Evolutionary conservation across 30 jellyfish, hydroid and myxozoan genomes (phyloP).

Genomic region (Cassiopea andromeda): DNA sequence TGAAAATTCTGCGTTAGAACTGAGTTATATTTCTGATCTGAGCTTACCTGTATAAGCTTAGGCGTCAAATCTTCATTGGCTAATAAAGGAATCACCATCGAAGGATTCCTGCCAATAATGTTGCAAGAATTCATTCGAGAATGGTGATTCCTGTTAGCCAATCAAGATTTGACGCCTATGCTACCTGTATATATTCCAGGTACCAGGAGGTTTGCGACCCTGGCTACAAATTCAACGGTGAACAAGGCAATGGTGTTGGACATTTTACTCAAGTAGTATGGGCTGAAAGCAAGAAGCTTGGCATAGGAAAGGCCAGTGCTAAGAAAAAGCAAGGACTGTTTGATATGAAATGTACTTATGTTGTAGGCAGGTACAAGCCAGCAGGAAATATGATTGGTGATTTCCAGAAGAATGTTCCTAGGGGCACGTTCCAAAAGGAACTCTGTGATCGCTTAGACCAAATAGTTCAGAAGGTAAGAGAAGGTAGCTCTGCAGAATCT

Average conservation of each 20-base stretch:
- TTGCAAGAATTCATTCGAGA: no score
- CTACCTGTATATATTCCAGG: slow-evolving; percentile 36
- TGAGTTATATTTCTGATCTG: no score
- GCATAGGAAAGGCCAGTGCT: slow-evolving; percentile 82
- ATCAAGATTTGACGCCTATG: not conserved
- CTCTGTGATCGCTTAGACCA: slow-evolving; percentile 59
- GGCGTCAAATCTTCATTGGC: no score
- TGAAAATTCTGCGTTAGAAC: no score
- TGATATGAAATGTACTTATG: slow-evolving; percentile 73
- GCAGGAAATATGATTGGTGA: slow-evolving; percentile 89
- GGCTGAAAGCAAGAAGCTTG: slow-evolving; percentile 78
- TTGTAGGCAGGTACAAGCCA: slow-evolving; percentile 86
- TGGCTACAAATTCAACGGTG: slow-evolving; percentile 67
- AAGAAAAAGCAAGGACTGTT: slow-evolving; percentile 64
- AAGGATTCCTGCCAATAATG: no score
- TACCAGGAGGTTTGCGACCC: slow-evolving; percentile 85
- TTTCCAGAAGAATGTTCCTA: slow-evolving; percentile 68
- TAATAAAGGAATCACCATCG: no score
- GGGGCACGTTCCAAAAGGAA: slow-evolving; percentile 66
- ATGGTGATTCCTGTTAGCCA: no score
- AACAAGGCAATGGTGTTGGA: slow-evolving; percentile 69
- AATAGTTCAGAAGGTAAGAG: slow-evolving; percentile 41
- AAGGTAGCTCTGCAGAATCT: not conserved
- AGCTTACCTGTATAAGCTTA: no score
- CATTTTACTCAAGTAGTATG: slow-evolving; percentile 94